Conservation (phyloP, 2,797 vertebrate genomes). For the Manis pentadactyla region DNA sequence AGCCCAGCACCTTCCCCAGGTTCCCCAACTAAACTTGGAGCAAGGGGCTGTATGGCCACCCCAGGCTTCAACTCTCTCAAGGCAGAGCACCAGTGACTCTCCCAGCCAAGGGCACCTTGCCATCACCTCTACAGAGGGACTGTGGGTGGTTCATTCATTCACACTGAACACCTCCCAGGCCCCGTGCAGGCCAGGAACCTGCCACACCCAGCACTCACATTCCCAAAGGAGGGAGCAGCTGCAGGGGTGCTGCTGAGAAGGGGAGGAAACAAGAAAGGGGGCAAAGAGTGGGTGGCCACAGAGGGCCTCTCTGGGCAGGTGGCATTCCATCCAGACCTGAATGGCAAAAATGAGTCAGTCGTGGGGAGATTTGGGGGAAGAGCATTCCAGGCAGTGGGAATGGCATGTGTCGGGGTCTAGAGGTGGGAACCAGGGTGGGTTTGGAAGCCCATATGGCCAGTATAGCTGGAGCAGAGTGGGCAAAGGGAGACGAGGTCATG, state of each 20-base stretch:
- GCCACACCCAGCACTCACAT: background rate
- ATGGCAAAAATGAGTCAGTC: background rate
- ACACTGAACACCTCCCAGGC: background rate
- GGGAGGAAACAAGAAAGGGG: background rate
- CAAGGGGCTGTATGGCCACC: background rate
- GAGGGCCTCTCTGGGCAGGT: slow-evolving; percentile 3
- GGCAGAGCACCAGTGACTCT: background rate
- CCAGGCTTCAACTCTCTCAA: background rate
- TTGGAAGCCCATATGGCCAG: background rate
- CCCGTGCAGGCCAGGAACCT: background rate
- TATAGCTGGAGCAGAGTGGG: background rate
- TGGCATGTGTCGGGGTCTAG: rapidly evolving
- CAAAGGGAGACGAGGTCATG: background rate
- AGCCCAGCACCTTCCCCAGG: background rate
- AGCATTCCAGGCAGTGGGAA: background rate
- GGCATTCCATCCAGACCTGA: background rate
- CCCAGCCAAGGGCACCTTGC: background rate
- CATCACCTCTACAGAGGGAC: background rate
- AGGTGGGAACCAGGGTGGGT: background rate
- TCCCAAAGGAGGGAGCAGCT: background rate
- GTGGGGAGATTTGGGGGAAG: background rate
- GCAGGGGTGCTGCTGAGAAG: background rate
- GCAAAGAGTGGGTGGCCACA: background rate
- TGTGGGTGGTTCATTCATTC: background rate
- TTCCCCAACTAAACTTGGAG: background rate